phyloP scores from a whole-genome alignment of 2,888 invertebrate species.

The Troilus luridus region DNA sequence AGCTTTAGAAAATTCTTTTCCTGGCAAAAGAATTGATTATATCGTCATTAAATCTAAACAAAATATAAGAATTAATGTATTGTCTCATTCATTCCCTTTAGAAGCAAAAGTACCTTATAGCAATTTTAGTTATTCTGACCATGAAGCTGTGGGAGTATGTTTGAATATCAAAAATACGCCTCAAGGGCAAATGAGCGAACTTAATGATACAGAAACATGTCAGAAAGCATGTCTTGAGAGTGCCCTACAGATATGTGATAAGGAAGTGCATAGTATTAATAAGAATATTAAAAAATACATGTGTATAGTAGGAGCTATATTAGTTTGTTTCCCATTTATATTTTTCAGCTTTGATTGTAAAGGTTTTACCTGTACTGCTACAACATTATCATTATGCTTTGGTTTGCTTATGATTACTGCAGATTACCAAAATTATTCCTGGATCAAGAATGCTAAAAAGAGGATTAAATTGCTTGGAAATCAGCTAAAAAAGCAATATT shows the following conservation, averaged over 20 bases:
- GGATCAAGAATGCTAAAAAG: constrained; percentile 50
- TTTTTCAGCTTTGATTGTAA: constrained; percentile 4
- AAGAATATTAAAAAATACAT: constrained; percentile 3
- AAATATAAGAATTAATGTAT: constrained; percentile 66
- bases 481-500: neutral
- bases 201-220: neutral
- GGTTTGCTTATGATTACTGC: constrained; percentile 2
- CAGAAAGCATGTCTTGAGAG: constrained; percentile 17
- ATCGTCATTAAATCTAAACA: constrained; percentile 77
- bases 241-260: neutral
- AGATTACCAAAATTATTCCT: constrained; percentile 40
- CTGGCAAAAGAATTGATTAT: constrained; percentile 94
- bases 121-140: constrained; percentile 88
- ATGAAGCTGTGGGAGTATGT: constrained; percentile 81
- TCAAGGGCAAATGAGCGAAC: neutral
- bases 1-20: constrained; percentile 73
- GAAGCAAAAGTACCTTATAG: constrained; percentile 79
- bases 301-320: constrained; percentile 2
- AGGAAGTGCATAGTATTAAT: neutral
- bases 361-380: constrained; percentile 1
- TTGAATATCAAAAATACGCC: neutral
- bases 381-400: constrained; percentile 35
- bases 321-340: neutral
- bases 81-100: constrained; percentile 52
- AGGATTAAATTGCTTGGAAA: constrained; percentile 15